These are phyloP conservation scores for Chaetodon auriga DNA, from an alignment of 2,113 vertebrate genomes.

Conservation along the genomic window DNA sequence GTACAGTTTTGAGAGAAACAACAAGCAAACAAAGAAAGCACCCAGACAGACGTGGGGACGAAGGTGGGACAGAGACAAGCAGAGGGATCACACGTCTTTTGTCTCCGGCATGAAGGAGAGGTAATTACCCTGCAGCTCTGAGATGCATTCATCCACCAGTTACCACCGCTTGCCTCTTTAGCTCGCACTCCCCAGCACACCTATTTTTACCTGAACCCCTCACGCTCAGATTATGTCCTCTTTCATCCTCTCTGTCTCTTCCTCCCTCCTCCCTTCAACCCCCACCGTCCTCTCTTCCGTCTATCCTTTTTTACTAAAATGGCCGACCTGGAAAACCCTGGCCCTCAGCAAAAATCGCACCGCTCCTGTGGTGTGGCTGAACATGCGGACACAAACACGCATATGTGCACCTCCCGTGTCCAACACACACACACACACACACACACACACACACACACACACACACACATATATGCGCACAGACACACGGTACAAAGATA, in stretches of 20 bases:
- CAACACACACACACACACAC: slow-evolving; percentile 27
- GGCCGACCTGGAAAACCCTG: slow-evolving; percentile 80
- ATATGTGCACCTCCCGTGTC: slow-evolving; percentile 34
- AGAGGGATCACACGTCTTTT: slow-evolving; percentile 63
- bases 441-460: slow-evolving; percentile 30
- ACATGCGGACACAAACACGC: slow-evolving; percentile 45
- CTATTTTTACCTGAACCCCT: slow-evolving; percentile 53
- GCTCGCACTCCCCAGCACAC: slow-evolving; percentile 30
- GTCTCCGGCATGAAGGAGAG: slow-evolving; percentile 71
- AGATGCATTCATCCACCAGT: slow-evolving; percentile 59
- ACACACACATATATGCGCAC: slow-evolving; percentile 40
- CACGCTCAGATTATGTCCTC: slow-evolving; percentile 5
- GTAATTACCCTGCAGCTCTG: slow-evolving; percentile 69
- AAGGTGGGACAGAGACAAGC: slow-evolving; percentile 54
- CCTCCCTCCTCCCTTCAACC: slow-evolving; percentile 7
- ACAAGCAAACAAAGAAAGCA: slow-evolving; percentile 52
- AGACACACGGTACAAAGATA: slow-evolving; percentile 53
- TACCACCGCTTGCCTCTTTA: slow-evolving; percentile 31
- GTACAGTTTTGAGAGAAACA: slow-evolving; percentile 56
- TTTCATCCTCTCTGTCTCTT: background rate
- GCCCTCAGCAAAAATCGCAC: slow-evolving; percentile 77
- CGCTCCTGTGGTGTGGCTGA: slow-evolving; percentile 70
- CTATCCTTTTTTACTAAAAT: slow-evolving; percentile 76
- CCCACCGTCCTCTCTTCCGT: slow-evolving; percentile 55
- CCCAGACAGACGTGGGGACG: slow-evolving; percentile 49